phyloP scores from a whole-genome alignment of 2,113 vertebrate species.

The Lasiurus borealis region DNA sequence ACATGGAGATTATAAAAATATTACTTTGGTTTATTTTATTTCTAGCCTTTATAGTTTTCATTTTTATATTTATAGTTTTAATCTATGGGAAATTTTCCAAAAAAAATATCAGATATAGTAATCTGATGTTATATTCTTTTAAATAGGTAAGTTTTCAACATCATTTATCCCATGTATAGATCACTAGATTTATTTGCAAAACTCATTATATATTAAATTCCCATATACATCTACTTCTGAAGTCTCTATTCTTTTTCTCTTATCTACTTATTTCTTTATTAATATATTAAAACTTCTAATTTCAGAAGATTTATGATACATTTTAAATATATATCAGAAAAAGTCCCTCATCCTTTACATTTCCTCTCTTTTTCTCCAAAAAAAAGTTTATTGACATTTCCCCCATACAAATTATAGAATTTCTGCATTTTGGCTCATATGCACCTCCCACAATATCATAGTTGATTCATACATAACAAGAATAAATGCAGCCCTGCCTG shows the following conservation, averaged over 20 bases:
- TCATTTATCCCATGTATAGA: background rate
- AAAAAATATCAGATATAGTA: background rate
- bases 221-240: background rate
- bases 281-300: background rate
- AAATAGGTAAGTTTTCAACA: background rate
- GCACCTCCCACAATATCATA: background rate
- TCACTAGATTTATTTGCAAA: background rate
- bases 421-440: background rate
- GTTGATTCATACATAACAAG: background rate
- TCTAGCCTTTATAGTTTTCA: background rate
- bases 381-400: background rate
- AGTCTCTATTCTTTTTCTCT: background rate
- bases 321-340: background rate
- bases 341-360: background rate
- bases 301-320: slow-evolving; percentile 11
- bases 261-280: background rate
- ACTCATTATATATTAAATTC: background rate
- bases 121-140: slow-evolving; percentile 27
- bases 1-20: background rate
- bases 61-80: background rate
- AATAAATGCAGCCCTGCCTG: background rate
- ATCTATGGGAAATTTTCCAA: background rate
- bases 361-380: background rate
- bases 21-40: background rate
- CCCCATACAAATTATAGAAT: background rate